These are phyloP conservation scores for Urocitellus parryii DNA, from an alignment of 2,113 vertebrate genomes.

Conservation along the genomic window DNA sequence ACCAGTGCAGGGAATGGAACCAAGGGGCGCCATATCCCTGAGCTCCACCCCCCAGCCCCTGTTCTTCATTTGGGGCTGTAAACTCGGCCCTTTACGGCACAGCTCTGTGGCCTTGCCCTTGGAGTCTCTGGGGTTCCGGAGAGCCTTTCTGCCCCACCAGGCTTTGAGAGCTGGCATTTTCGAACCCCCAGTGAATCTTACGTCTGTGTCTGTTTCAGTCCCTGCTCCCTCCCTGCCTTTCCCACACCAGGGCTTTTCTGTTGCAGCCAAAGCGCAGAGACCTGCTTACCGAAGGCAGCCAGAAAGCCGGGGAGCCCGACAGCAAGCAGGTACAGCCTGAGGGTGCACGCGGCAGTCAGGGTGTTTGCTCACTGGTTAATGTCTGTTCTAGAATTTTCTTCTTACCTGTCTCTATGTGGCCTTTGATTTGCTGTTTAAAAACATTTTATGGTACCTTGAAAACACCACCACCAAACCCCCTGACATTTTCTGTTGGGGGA, in stretches of 20 bases:
- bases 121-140: no score
- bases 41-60: no score
- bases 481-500: neutral
- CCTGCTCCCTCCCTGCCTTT: neutral
- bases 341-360: no score
- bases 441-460: neutral
- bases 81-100: no score
- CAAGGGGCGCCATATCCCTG: no score
- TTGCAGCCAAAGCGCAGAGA: conserved; percentile 92
- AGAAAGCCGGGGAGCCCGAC: conserved; percentile 90
- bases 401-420: fast-evolving
- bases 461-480: neutral
- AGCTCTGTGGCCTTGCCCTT: no score
- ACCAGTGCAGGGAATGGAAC: no score
- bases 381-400: neutral
- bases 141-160: no score
- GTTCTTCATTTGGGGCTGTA: no score
- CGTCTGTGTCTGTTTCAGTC: no score
- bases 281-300: conserved; percentile 85
- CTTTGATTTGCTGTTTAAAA: neutral
- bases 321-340: conserved; percentile 84
- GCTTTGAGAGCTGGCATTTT: no score
- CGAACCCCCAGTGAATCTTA: no score
- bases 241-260: conserved; percentile 30
- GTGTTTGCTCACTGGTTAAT: neutral